Evolutionary conservation across 2,797 vertebrate genomes (phyloP).

Genomic region (Dicrostonyx torquatus): DNA sequence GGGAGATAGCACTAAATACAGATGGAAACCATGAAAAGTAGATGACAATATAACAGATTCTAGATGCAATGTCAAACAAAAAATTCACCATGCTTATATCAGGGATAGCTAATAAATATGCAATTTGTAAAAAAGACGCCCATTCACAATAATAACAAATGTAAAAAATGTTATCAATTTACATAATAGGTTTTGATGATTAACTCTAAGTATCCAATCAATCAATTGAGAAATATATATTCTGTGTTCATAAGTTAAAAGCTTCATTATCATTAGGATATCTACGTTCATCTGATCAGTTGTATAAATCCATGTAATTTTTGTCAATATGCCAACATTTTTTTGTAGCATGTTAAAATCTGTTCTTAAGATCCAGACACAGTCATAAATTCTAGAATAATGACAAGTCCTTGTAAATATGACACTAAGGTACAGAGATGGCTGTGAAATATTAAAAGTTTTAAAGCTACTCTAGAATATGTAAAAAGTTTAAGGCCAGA

Average conservation of each 20-base stretch:
- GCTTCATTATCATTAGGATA: slow-evolving; percentile 28
- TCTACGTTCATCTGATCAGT: slow-evolving; percentile 28
- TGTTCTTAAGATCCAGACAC: slow-evolving; percentile 33
- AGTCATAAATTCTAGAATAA: neutral
- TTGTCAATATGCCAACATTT: slow-evolving; percentile 42
- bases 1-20: slow-evolving; percentile 8
- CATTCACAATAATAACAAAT: neutral
- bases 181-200: neutral
- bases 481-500: neutral
- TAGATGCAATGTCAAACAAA: neutral
- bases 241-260: slow-evolving; percentile 40
- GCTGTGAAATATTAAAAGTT: neutral
- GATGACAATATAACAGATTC: neutral
- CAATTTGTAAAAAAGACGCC: neutral
- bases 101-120: neutral
- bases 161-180: neutral
- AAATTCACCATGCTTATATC: slow-evolving; percentile 7
- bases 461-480: neutral
- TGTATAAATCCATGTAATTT: slow-evolving; percentile 56
- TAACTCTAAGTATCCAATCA: neutral
- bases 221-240: neutral
- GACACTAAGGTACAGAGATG: neutral
- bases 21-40: neutral
- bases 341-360: slow-evolving; percentile 59
- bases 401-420: neutral